Evolutionary conservation across 2,888 invertebrate genomes (phyloP), one percentile per base, ranked within the genome.

Genomic region (Callimorpha dominula): DNA sequence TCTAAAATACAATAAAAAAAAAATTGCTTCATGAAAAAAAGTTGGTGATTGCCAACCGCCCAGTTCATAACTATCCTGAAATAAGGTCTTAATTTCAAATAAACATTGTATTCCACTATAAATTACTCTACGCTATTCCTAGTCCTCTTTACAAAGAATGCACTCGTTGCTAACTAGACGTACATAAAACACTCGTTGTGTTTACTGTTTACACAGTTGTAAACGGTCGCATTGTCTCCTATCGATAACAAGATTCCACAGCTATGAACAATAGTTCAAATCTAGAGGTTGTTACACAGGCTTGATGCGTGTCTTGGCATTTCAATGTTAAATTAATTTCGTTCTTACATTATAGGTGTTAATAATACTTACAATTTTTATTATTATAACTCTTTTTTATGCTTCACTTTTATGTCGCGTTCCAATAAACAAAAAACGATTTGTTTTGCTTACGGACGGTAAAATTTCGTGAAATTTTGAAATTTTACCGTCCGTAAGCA

Each of bases 181-280:
- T 73, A 72, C 73, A 79, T 75, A 69, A 75, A 70, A 76, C 69
- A 78, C 71, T 68, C 71, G 73, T 62, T 77, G 65, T 89, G 87
- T 92, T 92, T 90, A 86, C 81, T 89, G 88, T 92, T 92, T 91
- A 86, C 81, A 90, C 92, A 92, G 92, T 88, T 92, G 92, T 87
- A 80, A 78, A 75, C 80, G 81, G 82, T 86, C 86, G 87, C 88
- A 87, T 90, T 89, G 89, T 90, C 80, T 87, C 70, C 77, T 83
- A 86, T 86, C 85, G 87, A 89, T 88, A 90, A 91, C 88, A 90
- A 87, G 86, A 91, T 92, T 91, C 92, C 91, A 85, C 78, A 85
- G 85, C 86, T 80, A 85, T 79, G 80, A 87, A 91, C 90, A 89
- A 89, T 89, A 86, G 87, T 84, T 78, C 71, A 78, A 85, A 86